Evolutionary conservation across 2,797 vertebrate species (phyloP).

Genomic region (Ceryle rudis): DNA sequence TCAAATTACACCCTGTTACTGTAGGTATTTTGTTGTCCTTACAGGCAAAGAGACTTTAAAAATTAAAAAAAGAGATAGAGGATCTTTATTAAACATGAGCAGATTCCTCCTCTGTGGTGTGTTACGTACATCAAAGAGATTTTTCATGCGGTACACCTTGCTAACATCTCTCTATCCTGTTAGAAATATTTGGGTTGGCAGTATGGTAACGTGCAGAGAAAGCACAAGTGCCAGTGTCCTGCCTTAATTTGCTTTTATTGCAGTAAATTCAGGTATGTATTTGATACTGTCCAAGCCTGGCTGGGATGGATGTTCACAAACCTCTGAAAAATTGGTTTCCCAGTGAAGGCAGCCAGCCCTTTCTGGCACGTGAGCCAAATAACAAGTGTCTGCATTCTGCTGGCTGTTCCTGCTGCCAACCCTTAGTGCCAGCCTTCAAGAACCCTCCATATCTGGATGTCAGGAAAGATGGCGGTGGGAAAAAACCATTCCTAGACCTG

Average conservation of each 20-base stretch:
- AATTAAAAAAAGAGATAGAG: not conserved
- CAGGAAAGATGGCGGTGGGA: not conserved
- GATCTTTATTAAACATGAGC: not conserved
- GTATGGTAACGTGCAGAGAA: not conserved
- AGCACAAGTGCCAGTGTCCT: not conserved
- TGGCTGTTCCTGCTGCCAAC: not conserved
- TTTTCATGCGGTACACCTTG: not conserved
- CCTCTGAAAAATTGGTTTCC: not conserved
- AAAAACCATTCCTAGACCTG: not conserved
- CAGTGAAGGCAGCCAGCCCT: not conserved
- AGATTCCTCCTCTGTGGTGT: not conserved
- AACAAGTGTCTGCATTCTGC: not conserved
- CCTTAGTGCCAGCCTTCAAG: not conserved
- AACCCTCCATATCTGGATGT: not conserved
- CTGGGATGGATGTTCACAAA: not conserved
- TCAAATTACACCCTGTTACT: not conserved
- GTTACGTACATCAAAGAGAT: not conserved
- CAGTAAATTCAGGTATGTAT: not conserved
- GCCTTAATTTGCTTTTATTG: not conserved
- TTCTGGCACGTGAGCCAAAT: not conserved
- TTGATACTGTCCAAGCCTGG: not conserved
- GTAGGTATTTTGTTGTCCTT: not conserved
- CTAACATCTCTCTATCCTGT: not conserved
- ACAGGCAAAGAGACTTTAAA: not conserved
- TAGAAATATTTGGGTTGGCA: not conserved